Evolutionary conservation across 2,888 invertebrate genomes (phyloP).

Genomic region (Caenorhabditis zanzibari): DNA sequence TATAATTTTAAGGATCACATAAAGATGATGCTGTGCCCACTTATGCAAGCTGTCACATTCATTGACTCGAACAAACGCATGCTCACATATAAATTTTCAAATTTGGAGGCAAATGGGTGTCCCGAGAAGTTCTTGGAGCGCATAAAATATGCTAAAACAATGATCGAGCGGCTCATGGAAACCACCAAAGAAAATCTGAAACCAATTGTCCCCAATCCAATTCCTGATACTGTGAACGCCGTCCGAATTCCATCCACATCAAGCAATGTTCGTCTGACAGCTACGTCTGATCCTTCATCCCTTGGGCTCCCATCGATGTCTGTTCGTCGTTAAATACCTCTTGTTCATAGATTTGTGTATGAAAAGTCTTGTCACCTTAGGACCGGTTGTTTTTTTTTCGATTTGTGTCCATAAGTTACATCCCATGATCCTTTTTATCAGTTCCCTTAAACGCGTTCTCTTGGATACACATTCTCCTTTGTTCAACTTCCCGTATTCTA

Average conservation of each 20-base stretch:
- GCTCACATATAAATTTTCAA: slow-evolving; percentile 88
- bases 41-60: slow-evolving; percentile 97
- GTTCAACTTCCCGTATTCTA: slow-evolving; percentile 6
- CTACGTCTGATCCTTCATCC: background rate
- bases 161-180: slow-evolving; percentile 48
- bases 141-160: slow-evolving; percentile 33
- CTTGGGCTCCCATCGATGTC: slow-evolving; percentile 1
- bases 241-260: slow-evolving; percentile 38
- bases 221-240: slow-evolving; percentile 11
- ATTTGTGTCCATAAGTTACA: background rate
- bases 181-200: slow-evolving; percentile 19
- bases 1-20: slow-evolving; percentile 89
- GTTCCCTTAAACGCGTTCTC: background rate
- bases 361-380: slow-evolving; percentile 4
- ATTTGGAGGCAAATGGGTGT: slow-evolving; percentile 74
- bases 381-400: background rate
- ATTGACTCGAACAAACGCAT: slow-evolving; percentile 95
- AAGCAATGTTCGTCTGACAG: slow-evolving; percentile 42
- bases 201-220: background rate
- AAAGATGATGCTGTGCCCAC: slow-evolving; percentile 97
- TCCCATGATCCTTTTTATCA: slow-evolving; percentile 9
- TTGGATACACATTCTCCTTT: background rate
- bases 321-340: slow-evolving; percentile 15
- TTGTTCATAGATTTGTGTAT: slow-evolving; percentile 25
- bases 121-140: slow-evolving; percentile 62